phyloP scores from a whole-genome alignment of 2,113 vertebrate species.

The Laticauda laticaudata region DNA sequence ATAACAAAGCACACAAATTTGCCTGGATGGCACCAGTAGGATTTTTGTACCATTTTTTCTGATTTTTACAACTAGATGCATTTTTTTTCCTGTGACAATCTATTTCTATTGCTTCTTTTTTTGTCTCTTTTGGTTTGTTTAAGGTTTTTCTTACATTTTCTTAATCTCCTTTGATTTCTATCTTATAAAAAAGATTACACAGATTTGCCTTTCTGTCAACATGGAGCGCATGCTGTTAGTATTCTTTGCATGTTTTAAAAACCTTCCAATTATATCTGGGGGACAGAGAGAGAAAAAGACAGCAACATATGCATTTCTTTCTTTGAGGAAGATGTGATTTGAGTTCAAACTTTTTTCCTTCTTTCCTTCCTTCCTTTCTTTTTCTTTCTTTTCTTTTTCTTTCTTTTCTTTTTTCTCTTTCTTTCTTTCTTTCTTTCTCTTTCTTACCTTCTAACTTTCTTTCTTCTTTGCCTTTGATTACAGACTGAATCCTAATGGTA shows the following conservation, averaged over 20 bases:
- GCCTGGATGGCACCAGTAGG: conserved; percentile 41
- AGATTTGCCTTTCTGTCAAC: conserved; percentile 66
- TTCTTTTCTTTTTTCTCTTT: conserved; percentile 34
- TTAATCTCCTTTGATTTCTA: conserved; percentile 63
- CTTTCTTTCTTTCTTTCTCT: conserved; percentile 35
- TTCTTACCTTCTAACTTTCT: background rate
- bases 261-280: conserved; percentile 74
- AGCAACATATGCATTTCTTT: conserved; percentile 70
- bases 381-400: conserved; percentile 32
- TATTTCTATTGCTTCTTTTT: conserved; percentile 45
- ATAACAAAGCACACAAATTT: background rate
- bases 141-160: conserved; percentile 23
- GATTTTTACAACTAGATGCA: conserved; percentile 52
- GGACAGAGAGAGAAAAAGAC: conserved; percentile 65
- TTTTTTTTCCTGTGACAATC: background rate
- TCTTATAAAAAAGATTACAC: conserved; percentile 37
- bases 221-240: conserved; percentile 71
- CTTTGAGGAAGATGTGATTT: conserved; percentile 74
- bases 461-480: conserved; percentile 54
- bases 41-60: conserved; percentile 69
- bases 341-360: conserved; percentile 47
- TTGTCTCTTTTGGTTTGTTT: conserved; percentile 47
- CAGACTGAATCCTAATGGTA: conserved; percentile 81
- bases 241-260: conserved; percentile 76
- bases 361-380: background rate